Evolutionary conservation across 2,797 vertebrate genomes (phyloP), one percentile per base, ranked within the genome.

Genomic region (Etheostoma nigrum): DNA sequence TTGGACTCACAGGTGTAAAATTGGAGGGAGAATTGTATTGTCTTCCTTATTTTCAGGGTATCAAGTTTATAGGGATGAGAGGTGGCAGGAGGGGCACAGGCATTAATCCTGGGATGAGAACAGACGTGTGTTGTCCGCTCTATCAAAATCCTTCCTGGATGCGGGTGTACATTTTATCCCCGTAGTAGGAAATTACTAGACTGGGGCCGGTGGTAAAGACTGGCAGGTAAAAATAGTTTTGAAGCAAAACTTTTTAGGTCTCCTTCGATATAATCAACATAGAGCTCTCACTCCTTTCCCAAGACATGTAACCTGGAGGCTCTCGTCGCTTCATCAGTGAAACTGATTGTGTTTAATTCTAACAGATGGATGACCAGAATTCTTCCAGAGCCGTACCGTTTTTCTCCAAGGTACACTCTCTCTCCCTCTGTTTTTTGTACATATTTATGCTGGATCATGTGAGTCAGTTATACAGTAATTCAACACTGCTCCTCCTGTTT

Each of bases 351-450:
- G 95, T 97, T 96, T 96, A 94, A 95, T 96, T 94, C 95, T 93
- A 96, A 97, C 97, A 99, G 97, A 97, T 97, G 95, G 96, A 96
- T 92, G 96, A 96, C 94, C 96, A 96, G 94, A 95, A 94, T 91
- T 94, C 97, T 51, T 96, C 97, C 88, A 95, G 96, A 94, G 94
- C 96, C 89, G 92, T 97, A 93, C 96, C 96, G 90, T 95, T 98
- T 94, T 97, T 99, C 93, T 95, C 96, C 82, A 96, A 98, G 98
- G 98, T 99, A 98, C 92, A 93, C 30, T 30, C 5, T 30, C 30
- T 30, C 30, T 30, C 30, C 3, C 30, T 30, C 30, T 30, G 5
- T 33, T 36, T 51, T 3, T 52, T 42, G 10, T 18, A 16, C 8
- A 15, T 36, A 14, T 70, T 71, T 11, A n/a, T 44, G 11, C 19